Evolutionary conservation across 2,113 vertebrate genomes (phyloP).

Genomic region (Papio anubis): DNA sequence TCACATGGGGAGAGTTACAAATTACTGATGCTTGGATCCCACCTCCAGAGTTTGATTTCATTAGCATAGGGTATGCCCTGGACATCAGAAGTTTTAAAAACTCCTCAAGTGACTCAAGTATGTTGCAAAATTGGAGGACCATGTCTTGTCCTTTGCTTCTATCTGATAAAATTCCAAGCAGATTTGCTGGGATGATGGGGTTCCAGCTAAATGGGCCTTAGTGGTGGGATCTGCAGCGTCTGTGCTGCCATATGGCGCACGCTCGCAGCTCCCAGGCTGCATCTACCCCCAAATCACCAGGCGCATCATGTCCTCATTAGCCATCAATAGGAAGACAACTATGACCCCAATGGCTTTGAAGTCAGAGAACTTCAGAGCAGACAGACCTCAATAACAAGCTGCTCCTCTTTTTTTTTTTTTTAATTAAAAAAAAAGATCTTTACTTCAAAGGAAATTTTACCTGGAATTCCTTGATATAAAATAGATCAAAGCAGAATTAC

Average conservation of each 20-base stretch:
- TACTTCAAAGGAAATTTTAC: slow-evolving; percentile 53
- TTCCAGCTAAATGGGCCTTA: background rate
- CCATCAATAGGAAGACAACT: background rate
- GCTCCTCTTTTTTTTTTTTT: background rate
- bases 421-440: background rate
- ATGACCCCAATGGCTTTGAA: slow-evolving; percentile 32
- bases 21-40: background rate
- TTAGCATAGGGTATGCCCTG: background rate
- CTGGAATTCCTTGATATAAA: slow-evolving; percentile 21
- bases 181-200: background rate
- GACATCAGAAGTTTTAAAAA: background rate
- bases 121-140: background rate
- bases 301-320: background rate
- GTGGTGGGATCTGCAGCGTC: background rate
- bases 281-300: background rate
- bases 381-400: background rate
- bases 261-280: background rate
- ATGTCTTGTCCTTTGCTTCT: background rate
- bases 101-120: background rate
- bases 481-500: slow-evolving; percentile 37
- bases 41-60: background rate
- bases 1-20: background rate
- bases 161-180: background rate
- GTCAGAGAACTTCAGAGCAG: background rate
- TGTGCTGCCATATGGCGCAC: background rate